A percentile compares a stretch with the other conserved stretches of the same genome.
Evolutionary conservation across 2,797 vertebrate genomes (phyloP).

Genomic region (Pterois miles): DNA sequence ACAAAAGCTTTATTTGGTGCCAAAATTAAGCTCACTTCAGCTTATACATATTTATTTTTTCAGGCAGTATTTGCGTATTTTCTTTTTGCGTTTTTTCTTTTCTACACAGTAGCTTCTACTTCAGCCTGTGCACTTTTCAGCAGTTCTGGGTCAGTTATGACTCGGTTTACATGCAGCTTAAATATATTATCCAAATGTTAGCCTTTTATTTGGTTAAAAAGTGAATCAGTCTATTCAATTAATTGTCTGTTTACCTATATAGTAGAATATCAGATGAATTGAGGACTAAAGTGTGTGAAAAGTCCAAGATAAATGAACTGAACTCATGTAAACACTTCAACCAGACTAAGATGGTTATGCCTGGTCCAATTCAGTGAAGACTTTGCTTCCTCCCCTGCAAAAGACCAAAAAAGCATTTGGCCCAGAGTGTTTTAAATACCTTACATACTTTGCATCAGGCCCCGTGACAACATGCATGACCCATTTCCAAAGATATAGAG

Average conservation of each 20-base stretch:
- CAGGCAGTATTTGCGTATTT: constrained; percentile 11
- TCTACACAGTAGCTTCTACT: constrained; percentile 19
- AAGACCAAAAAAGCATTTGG: too few relatives aligned
- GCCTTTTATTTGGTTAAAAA: neutral
- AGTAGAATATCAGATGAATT: neutral
- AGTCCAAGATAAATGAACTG: constrained; percentile 10
- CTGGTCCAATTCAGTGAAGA: neutral
- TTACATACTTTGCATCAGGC: neutral
- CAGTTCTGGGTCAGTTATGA: constrained; percentile 16
- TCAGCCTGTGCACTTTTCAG: constrained; percentile 57
- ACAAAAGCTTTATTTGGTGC: constrained; percentile 33
- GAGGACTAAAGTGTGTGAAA: neutral
- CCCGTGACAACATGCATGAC: neutral
- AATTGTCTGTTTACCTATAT: neutral
- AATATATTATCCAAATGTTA: neutral
- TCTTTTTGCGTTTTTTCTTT: constrained; percentile 57
- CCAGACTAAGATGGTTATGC: neutral
- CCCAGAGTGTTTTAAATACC: neutral
- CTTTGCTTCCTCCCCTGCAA: neutral
- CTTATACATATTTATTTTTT: neutral
- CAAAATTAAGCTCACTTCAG: constrained; percentile 65
- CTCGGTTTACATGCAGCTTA: constrained; percentile 24
- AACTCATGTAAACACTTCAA: constrained; percentile 2
- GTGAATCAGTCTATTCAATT: neutral
- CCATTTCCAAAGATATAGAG: neutral